phyloP scores from a whole-genome alignment of 2,888 invertebrate species.

The Drosophila mayaguana region DNA sequence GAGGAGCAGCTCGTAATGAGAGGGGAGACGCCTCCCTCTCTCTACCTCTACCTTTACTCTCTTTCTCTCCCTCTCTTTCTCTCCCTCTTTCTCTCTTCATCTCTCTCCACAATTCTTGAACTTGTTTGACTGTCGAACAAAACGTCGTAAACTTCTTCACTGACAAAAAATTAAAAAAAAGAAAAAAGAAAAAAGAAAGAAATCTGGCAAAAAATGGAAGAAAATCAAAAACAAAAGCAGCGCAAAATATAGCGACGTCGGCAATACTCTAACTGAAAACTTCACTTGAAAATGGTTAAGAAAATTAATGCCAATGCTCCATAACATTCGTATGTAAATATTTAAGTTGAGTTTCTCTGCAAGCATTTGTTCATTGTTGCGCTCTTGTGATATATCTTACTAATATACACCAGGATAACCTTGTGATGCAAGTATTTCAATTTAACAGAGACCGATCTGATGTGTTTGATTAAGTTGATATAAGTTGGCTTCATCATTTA shows the following conservation, averaged over 20 bases:
- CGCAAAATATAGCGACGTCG: constrained; percentile 10
- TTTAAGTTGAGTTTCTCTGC: not conserved
- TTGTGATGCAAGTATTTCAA: no score
- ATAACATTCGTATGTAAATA: not conserved
- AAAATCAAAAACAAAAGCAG: constrained; percentile 9
- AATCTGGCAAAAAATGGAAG: not conserved
- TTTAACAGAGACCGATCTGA: no score
- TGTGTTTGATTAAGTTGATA: no score
- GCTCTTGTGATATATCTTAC: no score
- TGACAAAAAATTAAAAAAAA: constrained; percentile 15
- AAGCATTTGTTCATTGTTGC: not conserved
- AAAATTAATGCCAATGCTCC: not conserved
- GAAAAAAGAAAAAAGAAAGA: not conserved
- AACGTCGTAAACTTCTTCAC: constrained; percentile 42
- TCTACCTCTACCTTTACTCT: not conserved
- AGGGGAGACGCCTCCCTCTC: not conserved
- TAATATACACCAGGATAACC: no score
- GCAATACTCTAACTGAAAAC: constrained; percentile 31
- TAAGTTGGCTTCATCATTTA: no score
- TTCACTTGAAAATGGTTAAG: not conserved
- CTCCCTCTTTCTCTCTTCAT: not conserved
- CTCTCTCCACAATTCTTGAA: constrained; percentile 35
- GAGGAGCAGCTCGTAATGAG: constrained; percentile 35
- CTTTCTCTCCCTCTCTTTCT: not conserved
- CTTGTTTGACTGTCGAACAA: constrained; percentile 38